phyloP scores from a whole-genome alignment of 2,797 vertebrate species.

The Helostoma temminkii region DNA sequence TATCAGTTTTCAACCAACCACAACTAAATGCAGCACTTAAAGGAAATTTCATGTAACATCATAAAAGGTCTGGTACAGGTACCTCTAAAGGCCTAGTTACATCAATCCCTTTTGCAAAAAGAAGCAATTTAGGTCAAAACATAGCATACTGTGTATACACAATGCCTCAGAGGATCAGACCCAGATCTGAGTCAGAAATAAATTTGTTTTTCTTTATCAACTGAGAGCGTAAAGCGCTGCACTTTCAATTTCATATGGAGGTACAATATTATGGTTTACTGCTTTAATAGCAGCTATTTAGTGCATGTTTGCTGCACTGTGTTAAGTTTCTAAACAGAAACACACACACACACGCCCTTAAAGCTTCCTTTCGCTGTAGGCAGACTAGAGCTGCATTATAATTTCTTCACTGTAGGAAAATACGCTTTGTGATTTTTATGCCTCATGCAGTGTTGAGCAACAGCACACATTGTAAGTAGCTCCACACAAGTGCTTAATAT shows the following conservation, averaged over 20 bases:
- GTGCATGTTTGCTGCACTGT: not conserved
- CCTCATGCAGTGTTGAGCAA: constrained; percentile 45
- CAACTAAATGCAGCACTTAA: constrained; percentile 8
- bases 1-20: not conserved
- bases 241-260: constrained; percentile 24
- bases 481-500: constrained; percentile 43
- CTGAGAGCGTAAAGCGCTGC: constrained; percentile 6
- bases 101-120: constrained; percentile 49
- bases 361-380: constrained; percentile 39
- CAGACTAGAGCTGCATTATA: constrained; percentile 50
- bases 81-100: constrained; percentile 48
- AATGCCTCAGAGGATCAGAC: constrained; percentile 64
- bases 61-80: constrained; percentile 38
- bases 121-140: constrained; percentile 64
- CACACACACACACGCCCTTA: constrained; percentile 18
- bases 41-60: constrained; percentile 25
- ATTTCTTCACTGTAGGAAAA: constrained; percentile 51
- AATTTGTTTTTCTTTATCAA: constrained; percentile 39
- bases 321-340: constrained; percentile 33
- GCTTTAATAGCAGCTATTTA: constrained; percentile 36
- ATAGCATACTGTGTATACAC: constrained; percentile 45
- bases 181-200: constrained; percentile 55
- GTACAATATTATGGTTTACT: constrained; percentile 27
- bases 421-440: constrained; percentile 53
- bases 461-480: constrained; percentile 38